Conservation (phyloP, 2,113 vertebrate species). For the Murina feae region DNA sequence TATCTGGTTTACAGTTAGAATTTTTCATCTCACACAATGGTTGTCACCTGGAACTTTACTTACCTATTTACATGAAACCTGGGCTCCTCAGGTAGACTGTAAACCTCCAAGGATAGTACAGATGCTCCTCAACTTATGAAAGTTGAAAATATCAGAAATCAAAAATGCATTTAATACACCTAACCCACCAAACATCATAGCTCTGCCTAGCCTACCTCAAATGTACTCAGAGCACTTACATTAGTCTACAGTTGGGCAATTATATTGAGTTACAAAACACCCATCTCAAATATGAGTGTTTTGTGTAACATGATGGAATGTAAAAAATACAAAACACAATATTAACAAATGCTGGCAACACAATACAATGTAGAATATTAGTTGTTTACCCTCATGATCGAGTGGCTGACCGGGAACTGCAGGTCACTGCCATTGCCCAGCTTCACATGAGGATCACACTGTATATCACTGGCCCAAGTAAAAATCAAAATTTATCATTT, state of each 20-base stretch:
- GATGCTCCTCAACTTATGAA: not conserved
- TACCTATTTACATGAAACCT: not conserved
- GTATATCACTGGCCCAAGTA: not conserved
- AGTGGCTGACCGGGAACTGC: not conserved
- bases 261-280: not conserved
- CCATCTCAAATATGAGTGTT: not conserved
- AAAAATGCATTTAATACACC: not conserved
- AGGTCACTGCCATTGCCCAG: not conserved
- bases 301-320: not conserved
- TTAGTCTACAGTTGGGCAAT: not conserved
- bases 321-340: not conserved
- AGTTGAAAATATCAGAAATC: not conserved
- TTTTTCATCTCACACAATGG: not conserved
- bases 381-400: not conserved
- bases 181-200: not conserved
- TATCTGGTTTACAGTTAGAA: not conserved
- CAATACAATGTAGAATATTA: not conserved
- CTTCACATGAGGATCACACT: not conserved
- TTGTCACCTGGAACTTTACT: not conserved
- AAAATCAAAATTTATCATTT: not conserved
- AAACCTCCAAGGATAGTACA: not conserved
- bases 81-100: not conserved
- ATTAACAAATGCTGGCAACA: not conserved
- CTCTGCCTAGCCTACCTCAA: not conserved
- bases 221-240: not conserved